Conservation (phyloP, 2,797 vertebrate species). For the Varecia variegata region DNA sequence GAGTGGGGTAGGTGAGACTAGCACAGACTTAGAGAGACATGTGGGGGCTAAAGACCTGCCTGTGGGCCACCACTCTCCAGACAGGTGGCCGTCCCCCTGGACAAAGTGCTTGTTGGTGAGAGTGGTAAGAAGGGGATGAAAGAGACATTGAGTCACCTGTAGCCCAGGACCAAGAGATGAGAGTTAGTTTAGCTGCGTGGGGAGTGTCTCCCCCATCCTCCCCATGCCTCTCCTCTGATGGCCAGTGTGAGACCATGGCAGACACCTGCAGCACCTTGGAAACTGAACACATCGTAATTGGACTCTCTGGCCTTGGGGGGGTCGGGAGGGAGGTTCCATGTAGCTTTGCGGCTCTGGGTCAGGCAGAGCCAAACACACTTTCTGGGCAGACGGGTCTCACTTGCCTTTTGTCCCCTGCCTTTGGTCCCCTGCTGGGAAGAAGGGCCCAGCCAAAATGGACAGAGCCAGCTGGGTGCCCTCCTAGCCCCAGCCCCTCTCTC, state of each 20-base stretch:
- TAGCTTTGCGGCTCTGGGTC: background rate
- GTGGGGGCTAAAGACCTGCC: background rate
- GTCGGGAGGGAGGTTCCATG: background rate
- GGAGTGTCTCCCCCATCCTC: background rate
- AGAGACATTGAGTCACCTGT: background rate
- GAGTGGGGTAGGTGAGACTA: background rate
- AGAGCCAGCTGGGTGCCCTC: background rate
- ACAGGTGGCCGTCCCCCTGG: background rate
- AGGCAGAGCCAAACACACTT: background rate
- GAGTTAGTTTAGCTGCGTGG: background rate
- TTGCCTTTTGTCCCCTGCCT: background rate
- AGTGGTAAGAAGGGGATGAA: background rate
- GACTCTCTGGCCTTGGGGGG: background rate
- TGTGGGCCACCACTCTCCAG: background rate
- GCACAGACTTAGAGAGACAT: background rate
- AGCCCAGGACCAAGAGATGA: too few relatives aligned
- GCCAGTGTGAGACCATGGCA: fast-evolving
- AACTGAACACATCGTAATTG: fast-evolving
- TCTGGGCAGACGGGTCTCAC: background rate
- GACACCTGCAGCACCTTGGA: background rate
- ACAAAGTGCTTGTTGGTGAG: background rate
- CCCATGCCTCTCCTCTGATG: fast-evolving
- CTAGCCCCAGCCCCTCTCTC: background rate
- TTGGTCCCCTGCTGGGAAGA: background rate
- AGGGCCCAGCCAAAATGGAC: background rate